Evolutionary conservation across 1,140 invertebrate species (phyloP).

Genomic region (Caenorhabditis briggsae): DNA sequence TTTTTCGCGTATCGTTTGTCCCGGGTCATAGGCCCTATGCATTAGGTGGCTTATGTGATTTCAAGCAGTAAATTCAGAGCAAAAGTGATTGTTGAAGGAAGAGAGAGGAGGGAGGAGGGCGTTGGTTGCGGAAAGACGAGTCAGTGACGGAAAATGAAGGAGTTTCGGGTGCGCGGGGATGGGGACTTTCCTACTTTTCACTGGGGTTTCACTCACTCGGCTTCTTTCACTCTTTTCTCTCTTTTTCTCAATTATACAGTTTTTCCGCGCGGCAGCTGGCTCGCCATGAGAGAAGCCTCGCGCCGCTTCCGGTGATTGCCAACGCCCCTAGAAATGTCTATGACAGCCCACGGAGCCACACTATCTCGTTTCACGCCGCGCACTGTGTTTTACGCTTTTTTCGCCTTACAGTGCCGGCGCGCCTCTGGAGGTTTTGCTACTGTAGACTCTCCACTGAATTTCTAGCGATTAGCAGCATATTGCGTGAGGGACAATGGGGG

Average conservation of each 20-base stretch:
- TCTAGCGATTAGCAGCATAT: conserved; percentile 48
- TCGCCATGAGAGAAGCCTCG: background rate
- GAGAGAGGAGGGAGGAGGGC: background rate
- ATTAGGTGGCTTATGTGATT: conserved; percentile 26
- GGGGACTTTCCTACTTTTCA: conserved; percentile 32
- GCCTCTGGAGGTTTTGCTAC: background rate
- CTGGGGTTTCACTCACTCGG: background rate
- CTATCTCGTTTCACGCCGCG: conserved; percentile 35
- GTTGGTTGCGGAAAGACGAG: conserved; percentile 48
- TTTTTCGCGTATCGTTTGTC: conserved; percentile 52
- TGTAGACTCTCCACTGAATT: conserved; percentile 39
- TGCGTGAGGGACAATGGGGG: background rate
- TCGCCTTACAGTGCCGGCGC: conserved; percentile 11
- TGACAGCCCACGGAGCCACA: background rate
- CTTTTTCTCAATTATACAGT: background rate
- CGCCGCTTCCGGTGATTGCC: conserved; percentile 53
- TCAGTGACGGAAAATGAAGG: conserved; percentile 53
- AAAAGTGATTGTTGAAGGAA: background rate
- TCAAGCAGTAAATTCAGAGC: background rate
- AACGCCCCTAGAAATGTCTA: background rate
- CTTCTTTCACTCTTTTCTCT: background rate
- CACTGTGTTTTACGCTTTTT: conserved; percentile 52
- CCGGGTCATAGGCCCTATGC: conserved; percentile 51
- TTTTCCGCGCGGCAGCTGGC: conserved; percentile 40
- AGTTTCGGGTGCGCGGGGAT: conserved; percentile 33